Evolutionary conservation across 2,113 vertebrate genomes (phyloP).

Genomic region (Eptesicus fuscus): DNA sequence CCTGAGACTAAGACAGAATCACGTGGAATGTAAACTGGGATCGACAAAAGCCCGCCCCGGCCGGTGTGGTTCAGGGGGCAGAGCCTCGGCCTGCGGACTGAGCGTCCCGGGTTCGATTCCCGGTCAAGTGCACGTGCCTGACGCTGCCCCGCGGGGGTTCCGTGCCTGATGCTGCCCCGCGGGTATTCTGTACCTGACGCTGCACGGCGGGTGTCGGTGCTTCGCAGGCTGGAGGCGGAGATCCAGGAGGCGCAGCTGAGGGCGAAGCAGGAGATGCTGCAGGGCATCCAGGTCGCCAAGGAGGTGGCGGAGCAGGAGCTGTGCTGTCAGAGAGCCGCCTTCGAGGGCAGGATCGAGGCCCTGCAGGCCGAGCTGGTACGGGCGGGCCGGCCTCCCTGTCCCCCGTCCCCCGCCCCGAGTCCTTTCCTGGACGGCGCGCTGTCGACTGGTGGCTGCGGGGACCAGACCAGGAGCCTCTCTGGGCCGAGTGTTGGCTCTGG

Average conservation of each 20-base stretch:
- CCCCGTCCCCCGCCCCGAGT: fast-evolving
- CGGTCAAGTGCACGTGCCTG: too few relatives aligned
- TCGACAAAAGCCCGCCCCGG: not conserved
- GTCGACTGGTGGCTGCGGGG: too few relatives aligned
- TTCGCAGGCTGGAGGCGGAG: conserved; percentile 91
- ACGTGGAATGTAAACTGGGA: not conserved
- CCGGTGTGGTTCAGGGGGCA: too few relatives aligned
- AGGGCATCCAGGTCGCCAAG: conserved; percentile 93
- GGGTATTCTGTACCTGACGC: too few relatives aligned
- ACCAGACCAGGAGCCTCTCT: too few relatives aligned
- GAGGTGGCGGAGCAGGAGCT: conserved; percentile 94
- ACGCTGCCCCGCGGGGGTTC: not conserved
- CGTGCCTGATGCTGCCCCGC: too few relatives aligned
- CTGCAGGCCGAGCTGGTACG: conserved; percentile 91
- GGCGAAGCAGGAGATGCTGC: conserved; percentile 96
- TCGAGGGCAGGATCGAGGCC: conserved; percentile 87
- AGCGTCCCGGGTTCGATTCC: too few relatives aligned
- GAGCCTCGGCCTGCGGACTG: too few relatives aligned
- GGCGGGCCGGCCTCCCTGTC: not conserved
- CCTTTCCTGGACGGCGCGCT: too few relatives aligned
- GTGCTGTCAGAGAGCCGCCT: conserved; percentile 86
- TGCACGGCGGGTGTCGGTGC: not conserved
- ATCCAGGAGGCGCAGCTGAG: conserved; percentile 92
- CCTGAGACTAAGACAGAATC: not conserved
- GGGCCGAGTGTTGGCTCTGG: too few relatives aligned